Conservation (phyloP, 2,888 invertebrate genomes). For the Melieria crassipennis region DNA sequence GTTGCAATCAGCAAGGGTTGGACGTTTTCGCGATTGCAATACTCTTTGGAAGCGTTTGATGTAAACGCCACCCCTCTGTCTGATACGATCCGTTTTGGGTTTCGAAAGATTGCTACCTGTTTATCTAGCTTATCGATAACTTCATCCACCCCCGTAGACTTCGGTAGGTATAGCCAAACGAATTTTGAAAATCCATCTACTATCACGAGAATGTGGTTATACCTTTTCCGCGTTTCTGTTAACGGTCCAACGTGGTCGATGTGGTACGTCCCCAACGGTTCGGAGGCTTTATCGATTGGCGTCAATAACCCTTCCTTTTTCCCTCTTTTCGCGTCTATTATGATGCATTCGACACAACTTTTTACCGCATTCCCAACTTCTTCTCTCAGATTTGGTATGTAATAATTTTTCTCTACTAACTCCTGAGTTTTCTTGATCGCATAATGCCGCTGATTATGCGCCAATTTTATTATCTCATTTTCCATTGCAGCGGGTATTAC, state of each 20-base stretch:
- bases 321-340: slow-evolving; percentile 46
- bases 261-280: slow-evolving; percentile 52
- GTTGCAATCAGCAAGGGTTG: too few species aligned
- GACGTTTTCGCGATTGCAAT: too few species aligned
- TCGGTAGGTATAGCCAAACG: slow-evolving; percentile 11
- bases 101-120: slow-evolving; percentile 6
- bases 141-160: too few species aligned
- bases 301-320: slow-evolving; percentile 54
- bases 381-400: slow-evolving; percentile 39
- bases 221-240: slow-evolving; percentile 48
- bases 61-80: slow-evolving; percentile 18
- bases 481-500: slow-evolving; percentile 23
- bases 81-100: slow-evolving; percentile 11
- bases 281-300: slow-evolving; percentile 50
- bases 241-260: slow-evolving; percentile 57
- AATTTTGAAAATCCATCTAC: background rate
- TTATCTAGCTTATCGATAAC: slow-evolving; percentile 47
- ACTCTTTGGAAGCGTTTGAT: too few species aligned
- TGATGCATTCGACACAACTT: slow-evolving; percentile 35
- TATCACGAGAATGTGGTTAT: slow-evolving; percentile 54
- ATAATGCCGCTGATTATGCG: slow-evolving; percentile 42
- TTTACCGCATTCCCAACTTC: slow-evolving; percentile 20
- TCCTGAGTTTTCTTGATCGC: slow-evolving; percentile 47
- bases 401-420: slow-evolving; percentile 48
- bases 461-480: slow-evolving; percentile 15